These are phyloP conservation scores for Drosophila navojoa DNA, from an alignment of 1,140 invertebrate species.

Conservation along the genomic window DNA sequence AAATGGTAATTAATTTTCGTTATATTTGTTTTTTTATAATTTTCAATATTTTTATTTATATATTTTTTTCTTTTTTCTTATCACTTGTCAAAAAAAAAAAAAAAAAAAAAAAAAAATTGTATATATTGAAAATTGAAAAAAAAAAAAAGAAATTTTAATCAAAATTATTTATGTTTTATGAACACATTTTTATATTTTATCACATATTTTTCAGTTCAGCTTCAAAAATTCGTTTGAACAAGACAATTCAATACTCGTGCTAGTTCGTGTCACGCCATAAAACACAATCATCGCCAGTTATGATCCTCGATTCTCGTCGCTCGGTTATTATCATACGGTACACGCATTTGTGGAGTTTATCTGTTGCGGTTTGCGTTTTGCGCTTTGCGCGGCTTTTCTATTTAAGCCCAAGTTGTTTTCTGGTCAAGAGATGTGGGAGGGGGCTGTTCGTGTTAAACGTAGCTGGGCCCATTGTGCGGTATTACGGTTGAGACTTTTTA, in stretches of 20 bases:
- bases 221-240: no score
- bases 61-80: no score
- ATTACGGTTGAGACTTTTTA: slow-evolving; percentile 17
- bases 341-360: slow-evolving; percentile 58
- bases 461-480: slow-evolving; percentile 17
- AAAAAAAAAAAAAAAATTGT: no score
- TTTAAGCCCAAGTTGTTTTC: slow-evolving; percentile 44
- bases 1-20: no score
- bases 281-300: slow-evolving; percentile 15
- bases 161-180: no score
- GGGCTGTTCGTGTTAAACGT: neutral
- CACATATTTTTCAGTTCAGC: no score
- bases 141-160: no score
- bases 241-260: neutral
- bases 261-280: neutral
- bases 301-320: slow-evolving; percentile 18
- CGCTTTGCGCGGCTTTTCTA: slow-evolving; percentile 57
- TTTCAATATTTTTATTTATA: no score
- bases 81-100: no score
- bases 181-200: no score
- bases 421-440: neutral
- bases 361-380: slow-evolving; percentile 40
- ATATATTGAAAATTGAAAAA: no score
- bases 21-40: no score
- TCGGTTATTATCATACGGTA: slow-evolving; percentile 53